Base-by-base conservation (phyloP, 2,797 vertebrate genomes). In the Macrochelys suwanniensis region DNA sequence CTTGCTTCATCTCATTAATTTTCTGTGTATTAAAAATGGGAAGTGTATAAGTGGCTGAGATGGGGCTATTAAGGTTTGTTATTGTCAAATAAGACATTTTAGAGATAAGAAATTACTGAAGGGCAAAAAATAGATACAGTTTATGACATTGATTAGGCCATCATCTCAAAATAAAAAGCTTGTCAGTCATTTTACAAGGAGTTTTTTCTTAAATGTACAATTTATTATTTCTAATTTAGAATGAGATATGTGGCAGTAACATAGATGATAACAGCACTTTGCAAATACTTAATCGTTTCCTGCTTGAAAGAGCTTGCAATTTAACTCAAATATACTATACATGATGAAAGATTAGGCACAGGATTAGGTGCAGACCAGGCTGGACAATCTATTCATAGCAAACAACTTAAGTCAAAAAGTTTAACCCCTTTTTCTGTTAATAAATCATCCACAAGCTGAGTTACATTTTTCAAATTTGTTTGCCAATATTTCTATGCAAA, bases 1-100 rank as follows among this genome's bases (percentile, higher is more conserved):
- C 82, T 87, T 31, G 59, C 50, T 50, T 90, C 54, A 49, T 37
- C 80, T 90, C 47, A 74, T 90, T 93, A 37, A 80, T 96, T 87
- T 59, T 50, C 1, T 25, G 37, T 37, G 7, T 74, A 61, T 88
- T 86, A 87, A 92, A 95, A 88, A 21, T 16, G 91, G 47, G 25
- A 54, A 28, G 5, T 61, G 2, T 4, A 5, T 25, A 42, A 2
- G 21, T n/a, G 65, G 54, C 45, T 74, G 50, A 77, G 51, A 57
- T 61, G 37, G 45, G 25, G n/a, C 7, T 78, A 89, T 10, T 7
- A 7, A 82, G 12, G 11, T 28, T 84, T 76, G 17, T 57, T 49
- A 51, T 25, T 42, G 56, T 65, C 16, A 71, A 61, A 89, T 82
- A 59, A 91, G 6, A 8, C 33, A 15, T 1, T 56, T 85, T 57